These are phyloP conservation scores for Astropecten irregularis DNA, from an alignment of 53 echinoderm and acorn worm species.

Conservation along the genomic window DNA sequence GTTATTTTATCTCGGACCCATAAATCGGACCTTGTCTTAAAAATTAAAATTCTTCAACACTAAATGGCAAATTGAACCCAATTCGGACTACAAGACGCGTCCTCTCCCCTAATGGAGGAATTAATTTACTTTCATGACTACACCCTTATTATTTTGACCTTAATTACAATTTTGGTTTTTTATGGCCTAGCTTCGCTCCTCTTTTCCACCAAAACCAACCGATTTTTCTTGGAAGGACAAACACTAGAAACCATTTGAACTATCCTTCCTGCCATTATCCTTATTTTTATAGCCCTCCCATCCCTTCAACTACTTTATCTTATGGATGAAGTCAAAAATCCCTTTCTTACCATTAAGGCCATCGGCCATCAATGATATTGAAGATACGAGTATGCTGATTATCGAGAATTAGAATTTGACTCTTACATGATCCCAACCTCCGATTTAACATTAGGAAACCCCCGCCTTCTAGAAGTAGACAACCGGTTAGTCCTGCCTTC, in stretches of 20 bases:
- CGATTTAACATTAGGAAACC: constrained; percentile 40
- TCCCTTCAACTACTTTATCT: constrained; percentile 66
- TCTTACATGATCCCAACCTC: constrained; percentile 68
- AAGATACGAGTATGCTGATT: constrained; percentile 76
- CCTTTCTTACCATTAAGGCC: constrained; percentile 68
- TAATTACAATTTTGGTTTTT: constrained; percentile 66
- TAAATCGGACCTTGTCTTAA: constrained; percentile 34
- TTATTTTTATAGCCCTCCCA: constrained; percentile 70
- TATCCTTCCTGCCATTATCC: constrained; percentile 52
- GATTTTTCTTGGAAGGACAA: constrained; percentile 62
- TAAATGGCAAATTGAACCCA: constrained; percentile 79
- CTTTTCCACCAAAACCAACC: constrained; percentile 34
- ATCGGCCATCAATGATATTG: constrained; percentile 85
- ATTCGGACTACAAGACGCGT: constrained; percentile 74
- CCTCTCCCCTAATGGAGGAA: constrained; percentile 70
- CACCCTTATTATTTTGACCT: constrained; percentile 51
- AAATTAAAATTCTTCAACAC: constrained; percentile 52
- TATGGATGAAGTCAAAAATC: constrained; percentile 74
- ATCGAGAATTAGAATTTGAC: constrained; percentile 67
- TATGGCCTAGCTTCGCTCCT: constrained; percentile 47
- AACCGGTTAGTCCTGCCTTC: constrained; percentile 59
- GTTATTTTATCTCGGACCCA: constrained; percentile 61
- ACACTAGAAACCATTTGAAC: constrained; percentile 65
- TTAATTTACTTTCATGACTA: constrained; percentile 73
- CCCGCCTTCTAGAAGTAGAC: constrained; percentile 74